Percentiles rank a stretch among this genome's conserved stretches.
Conservation (phyloP, 2,797 vertebrate species). For the Centroberyx gerrardi region DNA sequence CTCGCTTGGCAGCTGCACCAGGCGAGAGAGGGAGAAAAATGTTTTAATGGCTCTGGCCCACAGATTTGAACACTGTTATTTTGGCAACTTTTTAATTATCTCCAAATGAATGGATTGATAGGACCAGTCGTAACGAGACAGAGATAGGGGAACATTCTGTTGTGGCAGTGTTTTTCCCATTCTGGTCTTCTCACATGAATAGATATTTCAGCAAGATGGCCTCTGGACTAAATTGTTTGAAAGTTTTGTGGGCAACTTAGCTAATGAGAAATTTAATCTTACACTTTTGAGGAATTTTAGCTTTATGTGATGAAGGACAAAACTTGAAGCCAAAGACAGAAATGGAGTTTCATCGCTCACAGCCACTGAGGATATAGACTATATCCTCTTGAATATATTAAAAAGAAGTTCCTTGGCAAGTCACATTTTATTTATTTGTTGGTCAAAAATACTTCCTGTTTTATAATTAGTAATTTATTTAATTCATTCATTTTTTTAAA, state of each 20-base stretch:
- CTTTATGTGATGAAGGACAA: not conserved
- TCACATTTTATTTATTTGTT: not conserved
- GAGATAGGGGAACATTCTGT: slow-evolving; percentile 61
- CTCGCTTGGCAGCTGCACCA: slow-evolving; percentile 75
- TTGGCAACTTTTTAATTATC: slow-evolving; percentile 83
- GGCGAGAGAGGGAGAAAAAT: slow-evolving; percentile 54
- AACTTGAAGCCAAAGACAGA: slow-evolving; percentile 25
- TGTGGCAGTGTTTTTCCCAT: slow-evolving; percentile 36
- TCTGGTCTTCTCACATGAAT: slow-evolving; percentile 37
- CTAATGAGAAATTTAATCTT: slow-evolving; percentile 66
- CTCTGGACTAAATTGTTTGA: slow-evolving; percentile 56
- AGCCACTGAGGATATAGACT: not conserved
- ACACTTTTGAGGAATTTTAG: slow-evolving; percentile 16
- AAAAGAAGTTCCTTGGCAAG: not conserved
- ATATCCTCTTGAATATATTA: not conserved
- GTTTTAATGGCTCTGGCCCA: slow-evolving; percentile 75
- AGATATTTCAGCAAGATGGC: slow-evolving; percentile 67
- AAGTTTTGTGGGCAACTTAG: slow-evolving; percentile 58
- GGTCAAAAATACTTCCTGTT: not conserved
- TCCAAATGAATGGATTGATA: slow-evolving; percentile 82
- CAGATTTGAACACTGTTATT: slow-evolving; percentile 79
- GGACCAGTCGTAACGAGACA: slow-evolving; percentile 51
- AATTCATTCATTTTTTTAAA: no score
- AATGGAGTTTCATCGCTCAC: slow-evolving; percentile 3
- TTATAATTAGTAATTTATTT: slow-evolving; percentile 7